These are phyloP conservation scores for Ammodytes marinus DNA, from an alignment of 2,113 vertebrate genomes.

Conservation along the genomic window DNA sequence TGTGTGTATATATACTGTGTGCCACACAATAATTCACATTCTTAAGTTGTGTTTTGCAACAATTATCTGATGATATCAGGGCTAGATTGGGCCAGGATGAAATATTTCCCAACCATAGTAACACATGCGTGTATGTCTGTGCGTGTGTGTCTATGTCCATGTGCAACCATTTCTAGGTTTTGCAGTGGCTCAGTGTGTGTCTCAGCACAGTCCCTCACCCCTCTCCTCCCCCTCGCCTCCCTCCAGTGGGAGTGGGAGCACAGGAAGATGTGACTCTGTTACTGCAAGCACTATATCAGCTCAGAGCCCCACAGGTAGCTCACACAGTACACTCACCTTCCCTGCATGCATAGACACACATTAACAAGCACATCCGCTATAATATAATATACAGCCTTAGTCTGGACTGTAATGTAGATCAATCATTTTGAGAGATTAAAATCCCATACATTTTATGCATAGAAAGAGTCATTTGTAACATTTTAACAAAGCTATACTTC, in stretches of 20 bases:
- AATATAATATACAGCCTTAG: background rate
- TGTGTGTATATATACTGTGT: conserved; percentile 9
- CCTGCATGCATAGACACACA: background rate
- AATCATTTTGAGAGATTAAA: background rate
- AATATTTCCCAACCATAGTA: background rate
- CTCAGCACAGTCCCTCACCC: conserved; percentile 88
- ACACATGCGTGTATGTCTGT: conserved; percentile 4
- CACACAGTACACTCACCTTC: background rate
- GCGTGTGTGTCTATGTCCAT: conserved; percentile 34
- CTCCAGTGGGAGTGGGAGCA: conserved; percentile 90
- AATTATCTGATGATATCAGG: background rate
- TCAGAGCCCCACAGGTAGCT: conserved; percentile 92
- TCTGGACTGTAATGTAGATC: background rate
- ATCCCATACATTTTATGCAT: no score
- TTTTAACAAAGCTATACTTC: background rate
- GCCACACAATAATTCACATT: background rate
- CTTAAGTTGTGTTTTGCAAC: background rate
- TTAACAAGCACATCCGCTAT: no score
- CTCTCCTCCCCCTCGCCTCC: conserved; percentile 89
- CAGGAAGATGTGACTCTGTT: conserved; percentile 89
- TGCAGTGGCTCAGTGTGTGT: conserved; percentile 94
- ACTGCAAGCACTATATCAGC: conserved; percentile 86
- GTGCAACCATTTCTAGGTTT: conserved; percentile 86
- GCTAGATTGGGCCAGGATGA: background rate
- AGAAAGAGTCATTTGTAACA: background rate